Conservation (phyloP, 2,888 invertebrate species). For the Salpingus planirostris region DNA sequence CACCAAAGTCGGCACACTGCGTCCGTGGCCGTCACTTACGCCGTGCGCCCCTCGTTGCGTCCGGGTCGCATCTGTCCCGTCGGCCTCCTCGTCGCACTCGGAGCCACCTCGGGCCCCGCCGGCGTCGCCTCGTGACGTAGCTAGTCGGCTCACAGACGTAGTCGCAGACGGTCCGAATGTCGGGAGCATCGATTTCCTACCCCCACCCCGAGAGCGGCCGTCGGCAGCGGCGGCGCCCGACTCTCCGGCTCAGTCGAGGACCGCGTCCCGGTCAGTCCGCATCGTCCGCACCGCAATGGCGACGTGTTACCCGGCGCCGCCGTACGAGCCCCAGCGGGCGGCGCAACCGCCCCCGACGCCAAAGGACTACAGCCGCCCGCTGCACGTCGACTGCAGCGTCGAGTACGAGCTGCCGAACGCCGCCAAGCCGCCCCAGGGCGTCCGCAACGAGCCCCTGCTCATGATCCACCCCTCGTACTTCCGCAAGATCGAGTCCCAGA, state of each 20-base stretch:
- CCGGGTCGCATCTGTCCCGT: slow-evolving; percentile 17
- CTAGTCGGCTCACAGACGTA: slow-evolving; percentile 38
- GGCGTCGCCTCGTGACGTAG: slow-evolving; percentile 29
- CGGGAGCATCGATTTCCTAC: slow-evolving; percentile 43
- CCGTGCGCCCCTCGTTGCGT: slow-evolving; percentile 13
- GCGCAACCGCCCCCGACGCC: slow-evolving; percentile 33
- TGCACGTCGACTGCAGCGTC: slow-evolving; percentile 86
- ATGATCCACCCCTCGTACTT: slow-evolving; percentile 89
- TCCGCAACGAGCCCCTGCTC: slow-evolving; percentile 72
- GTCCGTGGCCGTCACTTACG: too few species aligned
- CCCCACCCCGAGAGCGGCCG: slow-evolving; percentile 32
- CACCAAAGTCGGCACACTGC: too few species aligned
- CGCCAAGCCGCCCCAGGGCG: slow-evolving; percentile 78
- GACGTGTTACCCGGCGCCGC: slow-evolving; percentile 36
- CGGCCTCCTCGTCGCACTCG: too few species aligned
- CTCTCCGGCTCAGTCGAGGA: slow-evolving; percentile 31
- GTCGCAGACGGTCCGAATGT: slow-evolving; percentile 38
- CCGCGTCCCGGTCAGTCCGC: slow-evolving; percentile 31
- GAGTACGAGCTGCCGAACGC: slow-evolving; percentile 86
- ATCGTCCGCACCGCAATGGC: slow-evolving; percentile 27
- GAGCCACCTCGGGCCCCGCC: too few species aligned
- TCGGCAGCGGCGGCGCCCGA: slow-evolving; percentile 17
- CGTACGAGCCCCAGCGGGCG: too few species aligned
- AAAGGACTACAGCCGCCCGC: slow-evolving; percentile 77
- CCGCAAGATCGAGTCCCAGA: slow-evolving; percentile 75